phyloP scores from a whole-genome alignment of 2,797 vertebrate genomes.

The Oreortyx pictus region DNA sequence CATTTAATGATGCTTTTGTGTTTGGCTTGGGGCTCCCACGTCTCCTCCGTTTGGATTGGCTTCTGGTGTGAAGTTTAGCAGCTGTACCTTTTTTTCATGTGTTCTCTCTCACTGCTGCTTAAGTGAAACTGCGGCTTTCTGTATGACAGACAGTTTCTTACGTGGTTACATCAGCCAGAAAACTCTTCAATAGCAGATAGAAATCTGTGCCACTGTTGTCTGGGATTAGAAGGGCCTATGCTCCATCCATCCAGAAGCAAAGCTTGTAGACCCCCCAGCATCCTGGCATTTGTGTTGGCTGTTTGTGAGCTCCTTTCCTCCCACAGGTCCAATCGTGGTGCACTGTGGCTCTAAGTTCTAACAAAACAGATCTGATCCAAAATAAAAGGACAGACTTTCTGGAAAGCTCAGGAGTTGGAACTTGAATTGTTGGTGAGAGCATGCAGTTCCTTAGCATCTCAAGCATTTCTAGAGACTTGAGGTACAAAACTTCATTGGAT shows the following conservation, averaged over 20 bases:
- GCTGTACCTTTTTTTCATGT: constrained; percentile 39
- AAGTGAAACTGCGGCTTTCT: constrained; percentile 32
- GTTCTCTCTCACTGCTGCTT: constrained; percentile 25
- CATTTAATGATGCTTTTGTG: background rate
- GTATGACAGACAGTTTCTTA: constrained; percentile 15
- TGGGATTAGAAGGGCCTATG: background rate
- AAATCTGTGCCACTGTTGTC: background rate
- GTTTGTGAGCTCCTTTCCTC: background rate
- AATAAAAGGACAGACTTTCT: background rate
- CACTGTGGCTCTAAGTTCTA: background rate
- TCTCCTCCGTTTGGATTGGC: background rate
- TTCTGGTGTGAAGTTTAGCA: constrained; percentile 54
- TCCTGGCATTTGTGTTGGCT: background rate
- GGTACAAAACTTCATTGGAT: background rate
- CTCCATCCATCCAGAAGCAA: background rate
- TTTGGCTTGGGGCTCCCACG: background rate
- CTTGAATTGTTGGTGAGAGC: background rate
- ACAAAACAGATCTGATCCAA: background rate
- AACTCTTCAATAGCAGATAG: background rate
- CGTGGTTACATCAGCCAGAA: background rate
- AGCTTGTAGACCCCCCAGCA: background rate
- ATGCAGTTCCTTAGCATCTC: background rate
- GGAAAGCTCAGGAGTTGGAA: background rate
- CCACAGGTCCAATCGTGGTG: background rate
- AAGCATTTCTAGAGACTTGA: background rate